Conservation (phyloP, 2,797 vertebrate species). For the Naso thynnoides region DNA sequence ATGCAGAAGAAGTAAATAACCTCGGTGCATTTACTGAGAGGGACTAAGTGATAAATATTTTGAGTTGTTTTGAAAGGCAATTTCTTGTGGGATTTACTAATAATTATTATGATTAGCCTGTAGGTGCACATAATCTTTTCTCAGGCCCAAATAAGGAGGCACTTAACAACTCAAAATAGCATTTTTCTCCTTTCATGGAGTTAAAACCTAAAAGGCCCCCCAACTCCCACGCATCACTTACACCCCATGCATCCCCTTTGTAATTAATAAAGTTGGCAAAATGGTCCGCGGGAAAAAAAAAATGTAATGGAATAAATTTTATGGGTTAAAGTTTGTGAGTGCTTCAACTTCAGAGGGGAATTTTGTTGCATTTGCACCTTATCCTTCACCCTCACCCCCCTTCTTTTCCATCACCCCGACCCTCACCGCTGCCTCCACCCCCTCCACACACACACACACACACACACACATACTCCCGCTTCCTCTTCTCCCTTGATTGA, state of each 20-base stretch:
- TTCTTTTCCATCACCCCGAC: conserved; percentile 47
- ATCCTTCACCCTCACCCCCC: conserved; percentile 53
- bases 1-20: conserved; percentile 10
- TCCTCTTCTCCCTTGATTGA: conserved; percentile 73
- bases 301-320: conserved; percentile 51
- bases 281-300: conserved; percentile 13
- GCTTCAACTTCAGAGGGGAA: conserved; percentile 32
- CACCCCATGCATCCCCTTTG: conserved; percentile 1
- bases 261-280: conserved; percentile 47
- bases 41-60: background rate
- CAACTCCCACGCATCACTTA: conserved; percentile 7
- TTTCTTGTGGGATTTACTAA: conserved; percentile 1
- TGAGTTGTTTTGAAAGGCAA: conserved; percentile 5
- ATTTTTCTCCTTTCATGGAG: conserved; percentile 26
- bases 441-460: conserved; percentile 17
- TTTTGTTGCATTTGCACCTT: conserved; percentile 60
- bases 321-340: conserved; percentile 57
- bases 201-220: background rate
- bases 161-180: background rate
- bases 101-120: conserved; percentile 19
- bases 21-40: background rate
- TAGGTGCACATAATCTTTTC: background rate
- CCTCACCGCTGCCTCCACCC: conserved; percentile 23
- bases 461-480: conserved; percentile 39
- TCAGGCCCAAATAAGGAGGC: background rate